phyloP scores from a whole-genome alignment of 2,113 vertebrate genomes.

The Glareola pratincola region DNA sequence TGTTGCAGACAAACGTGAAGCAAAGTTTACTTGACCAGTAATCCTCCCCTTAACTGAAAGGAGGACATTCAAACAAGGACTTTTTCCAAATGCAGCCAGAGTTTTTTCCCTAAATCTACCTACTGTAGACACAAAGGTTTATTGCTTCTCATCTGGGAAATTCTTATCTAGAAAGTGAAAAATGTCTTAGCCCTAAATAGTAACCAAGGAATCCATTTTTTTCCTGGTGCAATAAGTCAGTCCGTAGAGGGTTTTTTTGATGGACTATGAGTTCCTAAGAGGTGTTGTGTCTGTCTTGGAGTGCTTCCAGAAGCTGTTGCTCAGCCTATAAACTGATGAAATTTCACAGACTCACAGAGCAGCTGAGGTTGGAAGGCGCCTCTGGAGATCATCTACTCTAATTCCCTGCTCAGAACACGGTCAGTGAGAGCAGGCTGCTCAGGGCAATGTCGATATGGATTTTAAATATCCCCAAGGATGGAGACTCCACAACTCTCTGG shows the following conservation, averaged over 20 bases:
- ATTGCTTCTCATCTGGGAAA: not conserved
- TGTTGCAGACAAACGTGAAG: not conserved
- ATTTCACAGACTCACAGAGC: not conserved
- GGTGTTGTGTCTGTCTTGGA: slow-evolving; percentile 5
- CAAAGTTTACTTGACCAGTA: slow-evolving; percentile 28
- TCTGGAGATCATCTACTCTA: slow-evolving; percentile 32
- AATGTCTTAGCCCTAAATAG: not conserved
- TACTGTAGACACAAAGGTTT: not conserved
- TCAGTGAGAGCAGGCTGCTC: not conserved
- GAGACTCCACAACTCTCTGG: not conserved
- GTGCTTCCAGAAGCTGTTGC: not conserved
- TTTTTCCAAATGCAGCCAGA: not conserved
- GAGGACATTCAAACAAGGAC: not conserved
- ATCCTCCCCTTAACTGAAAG: not conserved
- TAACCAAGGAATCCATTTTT: not conserved
- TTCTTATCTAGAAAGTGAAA: slow-evolving; percentile 16
- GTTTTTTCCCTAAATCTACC: not conserved
- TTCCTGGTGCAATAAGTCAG: not conserved
- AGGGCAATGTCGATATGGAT: not conserved
- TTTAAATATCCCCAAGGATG: not conserved
- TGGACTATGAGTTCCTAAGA: not conserved
- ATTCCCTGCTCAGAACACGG: not conserved
- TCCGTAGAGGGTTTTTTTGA: not conserved
- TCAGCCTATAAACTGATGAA: slow-evolving; percentile 12
- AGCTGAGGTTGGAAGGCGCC: not conserved